phyloP scores from a whole-genome alignment of 2,797 vertebrate species.

The Mareca strepera region DNA sequence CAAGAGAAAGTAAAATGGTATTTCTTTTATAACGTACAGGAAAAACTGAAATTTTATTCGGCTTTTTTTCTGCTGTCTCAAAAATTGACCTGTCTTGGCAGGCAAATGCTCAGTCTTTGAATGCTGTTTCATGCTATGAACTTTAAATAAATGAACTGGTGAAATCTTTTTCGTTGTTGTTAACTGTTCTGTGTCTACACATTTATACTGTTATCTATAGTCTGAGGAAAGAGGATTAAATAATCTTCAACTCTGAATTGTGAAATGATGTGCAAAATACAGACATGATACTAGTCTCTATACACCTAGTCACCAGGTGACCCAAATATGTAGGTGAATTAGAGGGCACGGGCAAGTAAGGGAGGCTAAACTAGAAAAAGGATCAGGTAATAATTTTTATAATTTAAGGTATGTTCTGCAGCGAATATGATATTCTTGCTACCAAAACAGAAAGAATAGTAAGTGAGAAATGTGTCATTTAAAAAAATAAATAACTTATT shows the following conservation, averaged over 20 bases:
- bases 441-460: not conserved
- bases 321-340: not conserved
- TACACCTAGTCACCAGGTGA: not conserved
- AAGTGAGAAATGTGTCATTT: not conserved
- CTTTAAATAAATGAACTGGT: not conserved
- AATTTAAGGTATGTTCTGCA: not conserved
- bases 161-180: not conserved
- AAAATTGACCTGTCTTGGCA: not conserved
- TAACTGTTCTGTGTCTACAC: not conserved
- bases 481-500: not conserved
- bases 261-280: not conserved
- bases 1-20: not conserved
- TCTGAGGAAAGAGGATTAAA: not conserved
- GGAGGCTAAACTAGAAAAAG: not conserved
- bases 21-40: not conserved
- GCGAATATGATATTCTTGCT: not conserved
- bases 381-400: not conserved
- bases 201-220: not conserved
- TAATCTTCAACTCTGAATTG: not conserved
- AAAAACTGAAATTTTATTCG: not conserved
- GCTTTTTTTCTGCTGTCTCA: not conserved
- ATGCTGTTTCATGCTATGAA: not conserved
- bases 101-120: not conserved
- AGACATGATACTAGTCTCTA: not conserved
- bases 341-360: not conserved